Evolutionary conservation across 2,797 vertebrate species (phyloP).

Genomic region (Cygnus olor): DNA sequence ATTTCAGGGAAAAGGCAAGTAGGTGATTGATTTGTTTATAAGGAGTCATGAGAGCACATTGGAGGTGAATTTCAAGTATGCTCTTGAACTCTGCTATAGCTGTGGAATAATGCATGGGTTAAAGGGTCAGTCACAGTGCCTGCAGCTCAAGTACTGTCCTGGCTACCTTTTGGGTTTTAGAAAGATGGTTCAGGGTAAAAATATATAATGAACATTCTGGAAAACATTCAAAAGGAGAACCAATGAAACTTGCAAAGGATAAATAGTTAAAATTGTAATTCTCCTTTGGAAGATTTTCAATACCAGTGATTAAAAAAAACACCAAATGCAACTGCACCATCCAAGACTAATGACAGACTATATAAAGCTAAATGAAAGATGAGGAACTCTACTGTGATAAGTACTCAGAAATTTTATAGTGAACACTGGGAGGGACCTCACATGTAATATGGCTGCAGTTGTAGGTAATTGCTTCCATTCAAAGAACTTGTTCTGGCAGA

Average conservation of each 20-base stretch:
- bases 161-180: not conserved
- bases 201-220: not conserved
- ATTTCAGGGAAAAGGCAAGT: constrained; percentile 26
- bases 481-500: not conserved
- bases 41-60: not conserved
- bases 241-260: accelerated
- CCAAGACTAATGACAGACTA: not conserved
- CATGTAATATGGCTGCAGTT: not conserved
- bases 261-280: not conserved
- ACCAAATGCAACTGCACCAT: not conserved
- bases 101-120: not conserved
- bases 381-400: not conserved
- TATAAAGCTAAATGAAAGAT: not conserved
- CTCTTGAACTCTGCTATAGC: not conserved
- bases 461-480: not conserved
- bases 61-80: constrained; percentile 17
- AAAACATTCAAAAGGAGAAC: not conserved
- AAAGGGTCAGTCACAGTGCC: not conserved
- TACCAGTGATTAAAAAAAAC: not conserved
- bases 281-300: not conserved
- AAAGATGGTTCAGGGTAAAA: not conserved
- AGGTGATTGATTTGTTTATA: constrained; percentile 27
- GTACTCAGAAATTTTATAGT: not conserved
- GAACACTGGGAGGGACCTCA: not conserved
- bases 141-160: not conserved